These are phyloP conservation scores for Saturnia japonica DNA, from an alignment of 2,888 invertebrate genomes.

Conservation along the genomic window DNA sequence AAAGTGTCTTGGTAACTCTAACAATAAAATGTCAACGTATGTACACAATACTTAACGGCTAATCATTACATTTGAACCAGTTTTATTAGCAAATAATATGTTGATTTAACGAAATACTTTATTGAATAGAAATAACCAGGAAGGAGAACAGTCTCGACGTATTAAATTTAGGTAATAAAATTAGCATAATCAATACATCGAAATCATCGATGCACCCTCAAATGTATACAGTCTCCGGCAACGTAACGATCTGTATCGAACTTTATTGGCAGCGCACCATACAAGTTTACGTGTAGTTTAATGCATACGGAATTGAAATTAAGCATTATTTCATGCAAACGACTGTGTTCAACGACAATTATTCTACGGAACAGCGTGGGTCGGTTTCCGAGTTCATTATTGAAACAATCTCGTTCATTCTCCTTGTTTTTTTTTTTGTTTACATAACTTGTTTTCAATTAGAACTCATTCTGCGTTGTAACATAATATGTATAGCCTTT, in stretches of 20 bases:
- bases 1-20: background rate
- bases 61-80: background rate
- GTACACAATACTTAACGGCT: background rate
- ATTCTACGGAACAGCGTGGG: slow-evolving; percentile 51
- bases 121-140: slow-evolving; percentile 11
- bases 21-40: background rate
- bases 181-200: slow-evolving; percentile 77
- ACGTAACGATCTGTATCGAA: slow-evolving; percentile 59
- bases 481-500: background rate
- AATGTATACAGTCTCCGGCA: slow-evolving; percentile 32
- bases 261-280: slow-evolving; percentile 70
- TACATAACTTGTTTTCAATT: slow-evolving; percentile 22
- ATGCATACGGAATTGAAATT: slow-evolving; percentile 73
- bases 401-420: slow-evolving; percentile 47
- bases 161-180: slow-evolving; percentile 75
- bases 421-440: slow-evolving; percentile 25
- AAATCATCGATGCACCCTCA: slow-evolving; percentile 65
- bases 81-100: background rate
- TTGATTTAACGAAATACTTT: background rate
- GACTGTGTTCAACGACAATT: slow-evolving; percentile 60
- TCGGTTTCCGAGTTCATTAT: slow-evolving; percentile 44
- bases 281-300: slow-evolving; percentile 65
- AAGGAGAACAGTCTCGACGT: slow-evolving; percentile 53
- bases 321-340: slow-evolving; percentile 77
- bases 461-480: background rate